Base-by-base conservation (phyloP, 2,113 vertebrate species). In the Strigops habroptila region DNA sequence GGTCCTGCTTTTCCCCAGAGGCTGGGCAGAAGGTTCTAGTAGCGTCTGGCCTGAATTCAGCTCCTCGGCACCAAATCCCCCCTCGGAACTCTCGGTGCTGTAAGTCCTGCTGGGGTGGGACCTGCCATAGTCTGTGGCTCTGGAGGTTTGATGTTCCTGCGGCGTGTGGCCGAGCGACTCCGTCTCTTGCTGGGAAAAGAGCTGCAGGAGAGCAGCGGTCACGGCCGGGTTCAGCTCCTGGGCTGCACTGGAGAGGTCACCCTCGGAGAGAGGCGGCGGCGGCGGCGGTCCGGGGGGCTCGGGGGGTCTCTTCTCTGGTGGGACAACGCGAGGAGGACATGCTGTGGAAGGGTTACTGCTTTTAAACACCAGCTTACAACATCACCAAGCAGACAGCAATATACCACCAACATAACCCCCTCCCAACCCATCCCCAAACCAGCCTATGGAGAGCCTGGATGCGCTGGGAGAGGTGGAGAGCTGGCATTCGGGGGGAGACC, bases 191-290 rank as follows among this genome's bases (percentile, higher is more conserved):
- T 99, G 98, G n/a, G 99, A 98, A 44, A 99, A 98, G 93, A 99
- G 98, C 98, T 99, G 99, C 35, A 99, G 98, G 95, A 99, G 97
- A 21, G 99, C 98, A 10, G 99, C 98, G 10, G 99, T 99, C 95
- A 99, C 98, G 21, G 98, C 98, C 14, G 99, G 98, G 82, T 98
- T 99, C 95, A 99, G 96, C 97, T 99, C 99, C 88, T 98, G 97
- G 77, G 97, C 94, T 93, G 97, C 85, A 7, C 94, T 49, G 97
- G 94, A 97, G 69, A 96, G 83, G 90, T 95, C 95, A 44, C 93
- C 98, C 90, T 95, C 98, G 74, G 98, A 51, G 78, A 97, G 96
- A 95, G 96, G 94, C 44, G 93, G 97, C 88, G 97, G 97, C 21
- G 98, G 98, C 27, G 98, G 98, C 14, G 98, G 97, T 96, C 98